Evolutionary conservation across 2,888 invertebrate genomes (phyloP).

Genomic region (Siphlonurus alternatus): DNA sequence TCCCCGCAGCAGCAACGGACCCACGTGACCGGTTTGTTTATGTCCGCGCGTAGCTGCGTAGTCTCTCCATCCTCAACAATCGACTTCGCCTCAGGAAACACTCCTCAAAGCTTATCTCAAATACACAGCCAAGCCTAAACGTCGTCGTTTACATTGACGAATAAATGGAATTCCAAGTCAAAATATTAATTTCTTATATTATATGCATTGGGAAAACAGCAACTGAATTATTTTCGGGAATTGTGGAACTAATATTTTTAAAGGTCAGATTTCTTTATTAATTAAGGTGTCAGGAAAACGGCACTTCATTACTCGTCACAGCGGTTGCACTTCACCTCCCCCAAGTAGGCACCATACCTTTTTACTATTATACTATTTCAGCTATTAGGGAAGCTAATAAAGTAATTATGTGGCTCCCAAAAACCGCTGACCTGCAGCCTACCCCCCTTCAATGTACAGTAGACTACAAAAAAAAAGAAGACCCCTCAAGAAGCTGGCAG

Average conservation of each 20-base stretch:
- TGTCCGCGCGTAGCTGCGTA: not conserved
- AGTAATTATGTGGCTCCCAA: not conserved
- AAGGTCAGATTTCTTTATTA: too few species aligned
- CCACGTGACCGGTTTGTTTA: not conserved
- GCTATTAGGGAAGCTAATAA: not conserved
- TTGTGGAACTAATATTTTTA: too few species aligned
- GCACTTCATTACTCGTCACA: not conserved
- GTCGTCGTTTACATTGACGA: too few species aligned
- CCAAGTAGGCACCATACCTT: too few species aligned
- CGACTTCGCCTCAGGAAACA: not conserved
- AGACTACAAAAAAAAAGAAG: not conserved
- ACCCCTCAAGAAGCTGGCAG: too few species aligned
- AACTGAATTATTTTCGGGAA: too few species aligned
- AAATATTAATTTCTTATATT: too few species aligned
- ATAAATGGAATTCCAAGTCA: too few species aligned
- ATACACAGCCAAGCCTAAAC: not conserved
- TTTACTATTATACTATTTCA: not conserved
- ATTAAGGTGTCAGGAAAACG: not conserved
- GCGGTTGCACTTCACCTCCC: not conserved
- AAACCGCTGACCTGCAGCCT: not conserved
- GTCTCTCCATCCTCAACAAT: not conserved
- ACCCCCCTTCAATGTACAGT: not conserved
- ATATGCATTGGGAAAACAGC: too few species aligned
- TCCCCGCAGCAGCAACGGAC: not conserved
- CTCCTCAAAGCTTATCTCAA: not conserved